phyloP scores from a whole-genome alignment of 2,113 vertebrate genomes.

The Vombatus ursinus region DNA sequence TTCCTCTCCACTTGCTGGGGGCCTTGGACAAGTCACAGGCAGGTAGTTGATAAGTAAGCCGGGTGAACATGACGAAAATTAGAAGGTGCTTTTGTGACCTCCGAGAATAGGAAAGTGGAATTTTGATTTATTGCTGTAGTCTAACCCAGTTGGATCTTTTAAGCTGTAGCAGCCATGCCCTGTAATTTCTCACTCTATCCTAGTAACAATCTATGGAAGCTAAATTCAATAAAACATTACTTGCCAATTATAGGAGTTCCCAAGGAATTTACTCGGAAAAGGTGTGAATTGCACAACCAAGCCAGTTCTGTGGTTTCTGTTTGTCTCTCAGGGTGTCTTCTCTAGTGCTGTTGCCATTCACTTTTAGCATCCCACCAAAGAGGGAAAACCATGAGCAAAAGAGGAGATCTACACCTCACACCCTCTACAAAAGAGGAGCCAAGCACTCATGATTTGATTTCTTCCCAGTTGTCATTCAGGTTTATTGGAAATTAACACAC shows the following conservation, averaged over 20 bases:
- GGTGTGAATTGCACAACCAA: conserved; percentile 43
- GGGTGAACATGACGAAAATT: neutral
- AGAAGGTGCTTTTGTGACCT: neutral
- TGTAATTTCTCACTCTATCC: conserved; percentile 48
- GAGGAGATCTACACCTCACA: neutral
- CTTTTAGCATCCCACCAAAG: conserved; percentile 2
- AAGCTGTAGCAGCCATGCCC: conserved; percentile 29
- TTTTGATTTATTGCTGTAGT: neutral
- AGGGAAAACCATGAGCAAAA: neutral
- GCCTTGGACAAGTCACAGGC: neutral
- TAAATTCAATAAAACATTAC: conserved; percentile 64
- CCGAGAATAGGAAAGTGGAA: neutral
- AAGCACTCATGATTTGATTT: conserved; percentile 34
- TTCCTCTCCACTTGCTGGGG: neutral
- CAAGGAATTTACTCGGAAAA: conserved; percentile 68
- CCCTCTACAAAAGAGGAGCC: conserved; percentile 11
- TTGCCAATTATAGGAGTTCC: conserved; percentile 58
- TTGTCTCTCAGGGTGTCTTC: conserved; percentile 30
- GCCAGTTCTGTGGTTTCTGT: conserved; percentile 12
- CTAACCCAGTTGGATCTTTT: neutral
- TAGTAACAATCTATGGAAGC: conserved; percentile 51
- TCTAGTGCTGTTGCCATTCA: neutral
- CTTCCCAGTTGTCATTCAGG: neutral
- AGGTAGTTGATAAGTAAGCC: neutral
- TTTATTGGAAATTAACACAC: neutral